Base-by-base conservation (phyloP, 2,113 vertebrate species). In the Bujurquina vittata region DNA sequence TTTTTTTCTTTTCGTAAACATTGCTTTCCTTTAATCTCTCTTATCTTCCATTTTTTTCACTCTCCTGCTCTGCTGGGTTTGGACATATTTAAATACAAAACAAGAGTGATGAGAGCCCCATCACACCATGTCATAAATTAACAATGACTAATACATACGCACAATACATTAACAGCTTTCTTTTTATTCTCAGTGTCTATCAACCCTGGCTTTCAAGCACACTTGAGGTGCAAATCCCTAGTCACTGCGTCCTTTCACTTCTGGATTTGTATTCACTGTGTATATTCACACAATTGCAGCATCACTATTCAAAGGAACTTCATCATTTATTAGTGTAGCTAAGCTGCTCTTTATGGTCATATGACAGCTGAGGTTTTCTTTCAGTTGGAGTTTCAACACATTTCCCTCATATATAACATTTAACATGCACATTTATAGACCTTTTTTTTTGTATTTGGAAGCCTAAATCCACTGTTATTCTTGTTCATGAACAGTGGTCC, bases 71-170 rank as follows among this genome's bases (percentile, higher is more conserved):
- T 33, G 46, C 31, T 61, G 5, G 11, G 1, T 69, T 29, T n/a
- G 22, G 29, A 75, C 33, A 10, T 40, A 52, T 81, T 78, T 57
- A 20, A 26, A 11, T 49, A 15, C 58, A 37, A 31, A 74, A 49
- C n/a, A 37, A 18, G 5, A n/a, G n/a, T 43, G 22, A 56, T 79
- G 40, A 56, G 17, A 37, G 54, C 20, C 72, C 23, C 18, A 17
- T 62, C 49, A 11, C 11, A 69, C n/a, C n/a, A 4, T 63, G 14
- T 52, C 65, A 52, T 31, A 78, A 43, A 54, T 80, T 37, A 56
- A 57, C 69, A n/a, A 33, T 31, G 72, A 55, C 29, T 86, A 52
- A 69, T 52, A 69, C 43, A 69, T 69, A 69, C 43, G 67, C 33
- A 43, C 46, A n/a, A 37, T 33, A 57, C 49, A 62, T 62, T 62